Conservation (phyloP, 2,888 invertebrate genomes). For the Hofmannophila pseudospretella region DNA sequence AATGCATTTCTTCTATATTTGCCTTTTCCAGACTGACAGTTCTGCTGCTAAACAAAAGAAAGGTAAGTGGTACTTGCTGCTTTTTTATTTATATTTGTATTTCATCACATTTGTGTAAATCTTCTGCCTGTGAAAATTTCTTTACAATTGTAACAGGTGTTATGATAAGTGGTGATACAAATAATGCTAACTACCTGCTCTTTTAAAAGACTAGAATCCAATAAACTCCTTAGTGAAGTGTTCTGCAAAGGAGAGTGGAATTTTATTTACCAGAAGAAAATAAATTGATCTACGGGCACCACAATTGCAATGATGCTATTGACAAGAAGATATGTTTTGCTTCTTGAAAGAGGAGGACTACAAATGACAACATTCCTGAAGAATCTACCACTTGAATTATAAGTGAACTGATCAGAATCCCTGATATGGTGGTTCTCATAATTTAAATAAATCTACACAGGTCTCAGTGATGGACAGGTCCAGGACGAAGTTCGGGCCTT, state of each 20-base stretch:
- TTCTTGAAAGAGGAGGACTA: conserved; percentile 5
- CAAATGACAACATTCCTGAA: conserved; percentile 1
- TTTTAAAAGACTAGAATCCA: neutral
- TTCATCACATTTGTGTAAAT: neutral
- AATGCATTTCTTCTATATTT: conserved; percentile 12
- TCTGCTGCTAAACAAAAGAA: conserved; percentile 73
- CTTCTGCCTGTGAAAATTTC: too few species aligned
- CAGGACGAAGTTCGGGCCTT: neutral
- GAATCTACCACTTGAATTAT: neutral
- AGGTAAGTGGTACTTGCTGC: neutral
- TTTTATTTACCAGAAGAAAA: conserved; percentile 15
- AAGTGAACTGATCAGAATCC: conserved; percentile 1
- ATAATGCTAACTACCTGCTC: too few species aligned
- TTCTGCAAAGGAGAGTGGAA: conserved; percentile 16
- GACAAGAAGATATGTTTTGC: conserved; percentile 1
- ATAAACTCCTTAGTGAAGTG: conserved; percentile 22
- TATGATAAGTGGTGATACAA: too few species aligned
- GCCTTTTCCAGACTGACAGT: conserved; percentile 74
- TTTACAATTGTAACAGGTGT: too few species aligned
- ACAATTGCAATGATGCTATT: conserved; percentile 1
- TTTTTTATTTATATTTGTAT: neutral
- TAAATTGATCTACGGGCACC: neutral
- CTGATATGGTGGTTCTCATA: neutral
- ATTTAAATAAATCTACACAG: neutral
- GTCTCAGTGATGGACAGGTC: conserved; percentile 1